A percentile compares a stretch with the other conserved stretches of the same genome.
Evolutionary conservation across 2,888 invertebrate genomes (phyloP).

Genomic region (Leptopilina syphax): DNA sequence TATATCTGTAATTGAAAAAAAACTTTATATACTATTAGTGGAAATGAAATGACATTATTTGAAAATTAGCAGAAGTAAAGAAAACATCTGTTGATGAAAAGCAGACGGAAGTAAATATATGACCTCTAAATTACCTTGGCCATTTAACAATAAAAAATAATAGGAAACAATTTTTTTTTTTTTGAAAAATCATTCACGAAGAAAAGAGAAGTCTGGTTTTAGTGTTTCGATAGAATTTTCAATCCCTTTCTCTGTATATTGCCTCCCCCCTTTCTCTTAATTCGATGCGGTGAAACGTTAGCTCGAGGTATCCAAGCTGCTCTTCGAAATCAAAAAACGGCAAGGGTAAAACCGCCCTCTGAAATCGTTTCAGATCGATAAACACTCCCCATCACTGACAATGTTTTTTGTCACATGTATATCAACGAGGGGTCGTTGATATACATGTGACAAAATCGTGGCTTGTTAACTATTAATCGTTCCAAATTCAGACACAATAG

Average conservation of each 20-base stretch:
- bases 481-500: not conserved
- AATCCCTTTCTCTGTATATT: conserved; percentile 57
- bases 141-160: not conserved
- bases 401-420: too few species aligned
- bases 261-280: conserved; percentile 60
- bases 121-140: not conserved
- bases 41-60: not conserved
- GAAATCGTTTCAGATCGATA: conserved; percentile 73
- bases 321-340: conserved; percentile 70
- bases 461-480: conserved; percentile 20
- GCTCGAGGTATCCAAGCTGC: conserved; percentile 60
- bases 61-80: not conserved
- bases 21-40: not conserved
- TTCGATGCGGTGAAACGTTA: conserved; percentile 72
- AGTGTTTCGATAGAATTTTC: conserved; percentile 53
- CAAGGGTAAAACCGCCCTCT: conserved; percentile 69
- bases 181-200: conserved; percentile 8
- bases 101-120: not conserved
- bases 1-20: not conserved
- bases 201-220: conserved; percentile 15
- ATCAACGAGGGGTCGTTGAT: too few species aligned
- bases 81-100: conserved; percentile 6
- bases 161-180: conserved; percentile 13
- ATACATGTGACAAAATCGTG: conserved; percentile 29
- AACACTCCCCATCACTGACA: conserved; percentile 56